Percentiles rank a stretch among this genome's conserved stretches.
Conservation (phyloP, 2,888 invertebrate species). For the Polydrusus cervinus region DNA sequence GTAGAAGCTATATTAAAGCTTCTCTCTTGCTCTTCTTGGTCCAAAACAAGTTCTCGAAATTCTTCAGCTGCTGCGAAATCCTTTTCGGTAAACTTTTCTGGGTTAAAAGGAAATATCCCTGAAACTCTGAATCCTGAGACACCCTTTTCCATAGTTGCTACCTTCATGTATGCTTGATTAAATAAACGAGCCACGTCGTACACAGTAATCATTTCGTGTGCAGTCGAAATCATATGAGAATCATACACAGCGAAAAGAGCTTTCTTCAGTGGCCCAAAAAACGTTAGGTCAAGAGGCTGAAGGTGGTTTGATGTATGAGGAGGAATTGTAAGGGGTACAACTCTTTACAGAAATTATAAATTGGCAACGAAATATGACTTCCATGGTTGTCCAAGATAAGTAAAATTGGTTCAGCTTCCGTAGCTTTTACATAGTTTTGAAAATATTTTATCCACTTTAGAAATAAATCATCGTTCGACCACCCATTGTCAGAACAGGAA, state of each 20-base stretch:
- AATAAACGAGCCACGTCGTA: conserved; percentile 53
- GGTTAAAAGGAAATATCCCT: conserved; percentile 48
- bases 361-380: conserved; percentile 41
- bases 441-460: conserved; percentile 44
- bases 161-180: conserved; percentile 45
- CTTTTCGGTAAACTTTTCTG: neutral
- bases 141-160: conserved; percentile 51
- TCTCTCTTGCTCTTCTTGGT: too few relatives aligned
- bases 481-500: conserved; percentile 41
- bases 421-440: conserved; percentile 43
- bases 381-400: conserved; percentile 44
- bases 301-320: conserved; percentile 46
- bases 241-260: conserved; percentile 43
- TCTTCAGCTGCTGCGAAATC: conserved; percentile 41
- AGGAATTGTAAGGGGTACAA: conserved; percentile 43
- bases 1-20: too few relatives aligned
- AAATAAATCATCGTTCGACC: conserved; percentile 42
- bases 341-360: conserved; percentile 43
- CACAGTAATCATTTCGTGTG: conserved; percentile 48
- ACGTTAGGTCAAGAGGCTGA: conserved; percentile 18
- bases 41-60: conserved; percentile 29
- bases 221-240: conserved; percentile 44
- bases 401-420: conserved; percentile 34
- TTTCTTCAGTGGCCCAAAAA: conserved; percentile 42
- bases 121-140: conserved; percentile 51